Base-by-base conservation (phyloP, 64 coral and sea anemone genomes). In the Porites lutea region DNA sequence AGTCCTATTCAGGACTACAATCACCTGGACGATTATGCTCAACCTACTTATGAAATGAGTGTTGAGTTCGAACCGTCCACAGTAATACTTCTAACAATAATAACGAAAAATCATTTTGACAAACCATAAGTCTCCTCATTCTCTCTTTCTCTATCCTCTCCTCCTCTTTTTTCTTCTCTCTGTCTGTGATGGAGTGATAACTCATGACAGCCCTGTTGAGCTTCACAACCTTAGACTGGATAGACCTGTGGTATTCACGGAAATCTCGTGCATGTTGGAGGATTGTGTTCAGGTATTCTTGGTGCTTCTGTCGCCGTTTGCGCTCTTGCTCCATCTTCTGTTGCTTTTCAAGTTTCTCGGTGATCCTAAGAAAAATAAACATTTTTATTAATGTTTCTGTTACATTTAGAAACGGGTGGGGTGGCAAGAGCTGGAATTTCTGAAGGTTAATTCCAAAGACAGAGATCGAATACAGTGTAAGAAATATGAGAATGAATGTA, bases 71-170 rank as follows among this genome's bases (percentile, higher is more conserved):
- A 37, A 37, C 27, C 27, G 27, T 37, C 1, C 0, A 37, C 27
- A 37, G 27, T 37, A 37, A 37, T 37, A 37, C 27, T 37, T 37
- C 27, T 37, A 37, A 37, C 27, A 37, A 37, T 0, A 37, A 37
- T 1, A 37, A 37, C 1, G 27, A 37, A 37, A 37, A 48, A 4
- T 15, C 14, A 45, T 67, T 13, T 8, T 10, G 19, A 79, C 93
- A 66, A 61, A 98, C 96, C 96, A 98, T 98, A 74, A 98, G 94
- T 73, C 97, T 96, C 74, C 97, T 95, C 92, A 98, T 96, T 88
- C 97, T 95, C 74, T 99, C 97, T 53, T 99, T 99, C 88, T 99
- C 97, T n/a, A 99, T 93, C 87, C 95, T 81, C n/a, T 99, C 97
- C 45, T 99, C 97, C 13, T 99, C 95, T 55, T 99, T 99, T 82